Conservation (phyloP, 2,888 invertebrate species). For the Thereva nobilitata region DNA sequence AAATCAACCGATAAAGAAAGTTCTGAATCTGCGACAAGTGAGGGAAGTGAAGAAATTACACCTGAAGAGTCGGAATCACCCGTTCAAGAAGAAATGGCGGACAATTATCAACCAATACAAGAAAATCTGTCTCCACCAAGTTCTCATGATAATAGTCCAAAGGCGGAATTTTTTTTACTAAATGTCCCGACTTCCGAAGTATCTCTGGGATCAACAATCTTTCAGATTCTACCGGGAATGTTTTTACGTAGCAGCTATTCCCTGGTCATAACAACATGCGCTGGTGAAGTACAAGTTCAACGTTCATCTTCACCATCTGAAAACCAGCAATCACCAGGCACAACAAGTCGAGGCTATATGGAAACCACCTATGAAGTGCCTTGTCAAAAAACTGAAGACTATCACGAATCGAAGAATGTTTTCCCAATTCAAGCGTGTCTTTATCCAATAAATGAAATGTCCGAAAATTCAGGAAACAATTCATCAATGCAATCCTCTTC, state of each 20-base stretch:
- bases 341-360: background rate
- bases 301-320: too few relatives aligned
- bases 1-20: too few relatives aligned
- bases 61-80: too few relatives aligned
- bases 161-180: conserved; percentile 5
- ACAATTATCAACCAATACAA: too few relatives aligned
- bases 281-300: background rate
- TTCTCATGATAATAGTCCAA: background rate
- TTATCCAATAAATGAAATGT: conserved; percentile 33
- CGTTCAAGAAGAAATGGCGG: too few relatives aligned
- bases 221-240: background rate
- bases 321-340: too few relatives aligned
- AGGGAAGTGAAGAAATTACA: too few relatives aligned
- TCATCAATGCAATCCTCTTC: background rate
- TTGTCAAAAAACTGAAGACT: background rate
- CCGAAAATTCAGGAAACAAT: conserved; percentile 28
- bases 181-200: background rate
- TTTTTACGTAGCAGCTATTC: conserved; percentile 13
- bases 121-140: too few relatives aligned
- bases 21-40: too few relatives aligned
- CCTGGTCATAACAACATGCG: conserved; percentile 18
- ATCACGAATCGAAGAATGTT: too few relatives aligned
- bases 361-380: background rate
- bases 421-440: too few relatives aligned
- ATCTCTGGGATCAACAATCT: background rate